phyloP scores from a whole-genome alignment of 2,888 invertebrate genomes.

The Drosophila borborema region DNA sequence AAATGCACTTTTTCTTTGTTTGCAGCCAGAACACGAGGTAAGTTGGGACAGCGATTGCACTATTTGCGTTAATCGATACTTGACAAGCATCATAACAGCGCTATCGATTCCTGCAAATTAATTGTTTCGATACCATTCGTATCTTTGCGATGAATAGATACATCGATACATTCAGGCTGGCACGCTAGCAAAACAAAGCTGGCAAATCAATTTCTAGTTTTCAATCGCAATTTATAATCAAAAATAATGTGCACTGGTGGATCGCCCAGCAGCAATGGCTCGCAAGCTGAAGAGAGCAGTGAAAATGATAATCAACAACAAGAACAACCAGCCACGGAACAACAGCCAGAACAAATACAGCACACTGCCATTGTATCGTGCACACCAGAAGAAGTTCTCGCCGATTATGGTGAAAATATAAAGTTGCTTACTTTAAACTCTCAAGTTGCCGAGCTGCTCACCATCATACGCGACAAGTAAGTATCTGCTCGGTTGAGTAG shows the following conservation, averaged over 20 bases:
- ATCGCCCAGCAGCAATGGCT: constrained; percentile 68
- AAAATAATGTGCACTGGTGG: constrained; percentile 67
- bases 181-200: constrained; percentile 38
- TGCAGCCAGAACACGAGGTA: constrained; percentile 76
- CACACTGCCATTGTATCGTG: constrained; percentile 53
- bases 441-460: constrained; percentile 89
- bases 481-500: constrained; percentile 58
- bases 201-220: not conserved
- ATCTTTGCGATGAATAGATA: constrained; percentile 10
- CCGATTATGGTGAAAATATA: constrained; percentile 83
- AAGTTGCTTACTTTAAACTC: constrained; percentile 83
- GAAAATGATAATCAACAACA: constrained; percentile 42
- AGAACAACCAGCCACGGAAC: constrained; percentile 21
- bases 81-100: constrained; percentile 21
- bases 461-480: constrained; percentile 94
- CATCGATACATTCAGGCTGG: constrained; percentile 15
- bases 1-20: constrained; percentile 82
- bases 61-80: constrained; percentile 45
- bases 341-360: constrained; percentile 19
- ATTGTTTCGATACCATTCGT: not conserved
- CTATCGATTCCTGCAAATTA: constrained; percentile 4
- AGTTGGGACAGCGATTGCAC: constrained; percentile 57
- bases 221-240: not conserved
- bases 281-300: constrained; percentile 54
- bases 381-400: constrained; percentile 68